Percentiles rank a stretch among this genome's conserved stretches.
Conservation (phyloP, 2,888 invertebrate species). For the Eupithecia pulchellata region DNA sequence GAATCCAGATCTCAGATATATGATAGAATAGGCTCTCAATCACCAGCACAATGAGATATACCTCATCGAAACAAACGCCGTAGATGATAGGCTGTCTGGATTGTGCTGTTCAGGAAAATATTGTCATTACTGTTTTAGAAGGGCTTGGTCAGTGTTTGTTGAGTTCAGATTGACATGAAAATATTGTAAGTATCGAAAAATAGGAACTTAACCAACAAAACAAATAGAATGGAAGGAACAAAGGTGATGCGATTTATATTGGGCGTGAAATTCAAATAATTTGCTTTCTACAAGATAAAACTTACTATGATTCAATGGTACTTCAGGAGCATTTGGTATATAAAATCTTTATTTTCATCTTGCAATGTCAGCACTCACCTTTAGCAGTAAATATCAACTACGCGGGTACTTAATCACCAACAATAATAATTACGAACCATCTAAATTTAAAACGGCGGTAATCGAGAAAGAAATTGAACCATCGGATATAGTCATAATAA, state of each 20-base stretch:
- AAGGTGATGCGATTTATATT: too few relatives aligned
- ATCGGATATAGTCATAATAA: slow-evolving; percentile 52
- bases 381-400: slow-evolving; percentile 37
- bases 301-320: too few relatives aligned
- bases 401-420: slow-evolving; percentile 33
- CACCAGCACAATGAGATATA: slow-evolving; percentile 43
- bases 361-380: slow-evolving; percentile 6
- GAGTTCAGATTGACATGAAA: background rate
- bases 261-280: too few relatives aligned
- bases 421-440: slow-evolving; percentile 30
- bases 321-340: too few relatives aligned
- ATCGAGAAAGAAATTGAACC: slow-evolving; percentile 51
- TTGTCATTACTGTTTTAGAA: slow-evolving; percentile 2
- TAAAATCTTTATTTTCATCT: background rate
- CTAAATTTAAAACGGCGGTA: slow-evolving; percentile 54
- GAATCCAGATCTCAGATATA: slow-evolving; percentile 21
- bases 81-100: slow-evolving; percentile 48
- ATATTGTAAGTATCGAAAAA: too few relatives aligned
- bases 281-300: too few relatives aligned
- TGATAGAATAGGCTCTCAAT: slow-evolving; percentile 39
- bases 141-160: background rate
- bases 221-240: too few relatives aligned
- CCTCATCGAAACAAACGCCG: slow-evolving; percentile 41
- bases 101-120: slow-evolving; percentile 49
- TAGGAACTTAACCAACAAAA: too few relatives aligned